Base-by-base conservation (phyloP, 2,797 vertebrate genomes). In the Neosilurus hyrtlii region DNA sequence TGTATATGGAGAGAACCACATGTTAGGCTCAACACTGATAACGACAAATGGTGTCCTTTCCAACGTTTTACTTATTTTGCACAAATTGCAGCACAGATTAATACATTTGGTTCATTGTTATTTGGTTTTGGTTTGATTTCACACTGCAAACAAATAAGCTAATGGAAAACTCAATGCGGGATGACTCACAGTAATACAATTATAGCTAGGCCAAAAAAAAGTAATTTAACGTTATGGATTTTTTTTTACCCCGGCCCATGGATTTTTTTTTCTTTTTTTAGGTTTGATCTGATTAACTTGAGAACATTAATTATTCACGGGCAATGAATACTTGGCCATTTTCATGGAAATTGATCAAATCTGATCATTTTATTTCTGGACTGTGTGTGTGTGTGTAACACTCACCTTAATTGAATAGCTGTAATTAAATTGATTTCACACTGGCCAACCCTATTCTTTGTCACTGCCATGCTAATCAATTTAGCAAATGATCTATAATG, bases 1-100 rank as follows among this genome's bases (percentile, higher is more conserved):
- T 96, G 87, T 0, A 76, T 8, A 72, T 11, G 14, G 6, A 30
- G 2, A 26, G 10, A n/a, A 14, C 2, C 9, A 52, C 9, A 0
- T 51, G 22, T 56, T 30, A 82, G 8, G 18, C 6, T 54, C n/a
- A 49, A 8, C 24, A 54, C 4, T 76, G 3, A 18, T 26, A 9
- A 54, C 51, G 37, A 71, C 7, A 15, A 24, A 26, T 1, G 10
- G 43, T 10, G 51, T 61, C 18, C 16, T 61, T 22, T 8, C 4
- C 3, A 43, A 4, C 20, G 51, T 9, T 22, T 67, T 67, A 11
- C 6, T 20, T 22, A 11, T 37, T 20, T 68, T 16, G 26, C 8
- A 14, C 14, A 35, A 66, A 66, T 66, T 43, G 3, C 15, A 67
- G 7, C 4, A 63, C 26, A 63, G 24, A 63, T n/a, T 62, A 14